phyloP scores from a whole-genome alignment of 2,113 vertebrate species.

The Pachyramphus minor region DNA sequence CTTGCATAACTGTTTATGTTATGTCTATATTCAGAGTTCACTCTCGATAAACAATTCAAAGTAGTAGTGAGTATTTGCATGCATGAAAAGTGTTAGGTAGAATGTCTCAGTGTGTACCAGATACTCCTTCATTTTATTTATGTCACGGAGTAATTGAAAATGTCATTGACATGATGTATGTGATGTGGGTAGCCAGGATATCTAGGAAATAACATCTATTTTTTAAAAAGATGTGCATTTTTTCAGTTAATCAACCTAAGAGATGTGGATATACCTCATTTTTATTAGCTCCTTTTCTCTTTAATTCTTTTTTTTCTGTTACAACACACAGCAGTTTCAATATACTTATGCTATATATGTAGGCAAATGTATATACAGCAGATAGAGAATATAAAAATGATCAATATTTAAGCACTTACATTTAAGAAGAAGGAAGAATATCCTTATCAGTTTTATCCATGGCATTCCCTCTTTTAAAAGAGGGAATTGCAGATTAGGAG shows the following conservation, averaged over 20 bases:
- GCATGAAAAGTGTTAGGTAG: not conserved
- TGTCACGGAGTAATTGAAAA: not conserved
- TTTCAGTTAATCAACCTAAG: not conserved
- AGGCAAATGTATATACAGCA: not conserved
- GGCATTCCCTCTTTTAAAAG: not conserved
- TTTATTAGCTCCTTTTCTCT: not conserved
- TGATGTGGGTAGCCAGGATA: not conserved
- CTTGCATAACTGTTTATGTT: not conserved
- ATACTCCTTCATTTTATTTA: not conserved
- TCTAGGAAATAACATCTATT: not conserved
- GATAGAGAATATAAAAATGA: not conserved
- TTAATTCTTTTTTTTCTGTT: not conserved
- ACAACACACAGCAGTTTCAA: not conserved
- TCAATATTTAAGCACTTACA: not conserved
- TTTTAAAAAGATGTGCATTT: not conserved
- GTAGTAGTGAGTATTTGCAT: not conserved
- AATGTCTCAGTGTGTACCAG: not conserved
- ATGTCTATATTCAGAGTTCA: not conserved
- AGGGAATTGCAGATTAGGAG: not conserved
- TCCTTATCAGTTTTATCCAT: not conserved
- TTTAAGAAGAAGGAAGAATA: not conserved
- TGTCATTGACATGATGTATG: not conserved
- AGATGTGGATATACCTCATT: not conserved
- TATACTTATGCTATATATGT: not conserved
- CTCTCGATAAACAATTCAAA: not conserved